Evolutionary conservation across 2,888 invertebrate genomes (phyloP), one percentile per base, ranked within the genome.

Genomic region (Bimastos eiseni): DNA sequence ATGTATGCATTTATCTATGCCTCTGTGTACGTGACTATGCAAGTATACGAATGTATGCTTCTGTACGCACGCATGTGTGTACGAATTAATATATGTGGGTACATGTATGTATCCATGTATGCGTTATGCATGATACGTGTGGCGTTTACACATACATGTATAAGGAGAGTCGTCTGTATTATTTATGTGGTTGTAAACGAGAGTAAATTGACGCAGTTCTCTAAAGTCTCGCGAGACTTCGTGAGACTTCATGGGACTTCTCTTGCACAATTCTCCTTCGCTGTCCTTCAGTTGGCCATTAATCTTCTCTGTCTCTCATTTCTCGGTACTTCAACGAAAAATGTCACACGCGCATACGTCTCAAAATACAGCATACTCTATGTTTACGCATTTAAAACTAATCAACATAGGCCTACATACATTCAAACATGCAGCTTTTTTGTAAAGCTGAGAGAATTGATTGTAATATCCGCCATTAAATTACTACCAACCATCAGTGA

Each of bases 1-100:
- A n/a, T 55, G n/a, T 89, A 83, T 83, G 55, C 6, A 89, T 89
- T 2, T 8, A 89, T 89, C 11, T 89, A 89, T 89, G 1, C 37
- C 21, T 37, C 15, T 37, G 17, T 37, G 89, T 37, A 37, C 15
- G 5, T 89, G 11, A 6, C 34, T 89, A 6, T 83, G 15, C 30
- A 30, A 36, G 38, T 83, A 41, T 89, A 33, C 44, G 30, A 11
- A 38, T 38, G 38, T 38, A 38, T 13, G 38, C 5, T 13, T 5
- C 13, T 44, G 44, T 44, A 44, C 19, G 44, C 3, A 44, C 17
- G 44, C 3, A 44, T 15, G 34, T 89, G 30, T 55, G 55, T 89
- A 49, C 33, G 55, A 15, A 17, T 89, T 37, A 5, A 37, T 89
- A 44, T 19, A 38, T 89, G 89, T 21, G 89, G 21, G 30, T 89